Conservation (phyloP, 2,888 invertebrate genomes). For the Blastobasis lacticolella region DNA sequence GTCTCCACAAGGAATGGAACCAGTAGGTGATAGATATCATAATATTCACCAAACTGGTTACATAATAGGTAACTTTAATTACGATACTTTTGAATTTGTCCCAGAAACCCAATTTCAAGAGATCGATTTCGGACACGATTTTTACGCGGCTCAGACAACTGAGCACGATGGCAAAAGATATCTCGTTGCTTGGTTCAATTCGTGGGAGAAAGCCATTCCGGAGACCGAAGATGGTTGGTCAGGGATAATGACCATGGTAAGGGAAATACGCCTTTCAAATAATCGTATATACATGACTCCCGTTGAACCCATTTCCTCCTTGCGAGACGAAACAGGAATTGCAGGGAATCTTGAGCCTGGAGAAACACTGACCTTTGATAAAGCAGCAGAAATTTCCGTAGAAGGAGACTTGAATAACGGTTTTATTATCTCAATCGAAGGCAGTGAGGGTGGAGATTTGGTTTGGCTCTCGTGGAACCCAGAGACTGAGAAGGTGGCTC, state of each 20-base stretch:
- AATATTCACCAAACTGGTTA: conserved; percentile 56
- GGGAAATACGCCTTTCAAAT: conserved; percentile 43
- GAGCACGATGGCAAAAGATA: conserved; percentile 48
- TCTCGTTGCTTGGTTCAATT: conserved; percentile 56
- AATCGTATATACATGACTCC: conserved; percentile 51
- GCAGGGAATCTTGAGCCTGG: conserved; percentile 27
- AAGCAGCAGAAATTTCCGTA: conserved; percentile 48
- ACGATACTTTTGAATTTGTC: conserved; percentile 50
- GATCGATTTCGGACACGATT: conserved; percentile 62
- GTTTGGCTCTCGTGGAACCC: conserved; percentile 43
- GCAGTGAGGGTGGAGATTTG: conserved; percentile 39
- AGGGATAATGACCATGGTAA: conserved; percentile 54
- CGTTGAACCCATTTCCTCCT: conserved; percentile 31
- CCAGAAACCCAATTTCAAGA: conserved; percentile 53
- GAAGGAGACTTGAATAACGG: conserved; percentile 31
- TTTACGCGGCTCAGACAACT: conserved; percentile 60
- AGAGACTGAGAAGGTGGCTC: conserved; percentile 34
- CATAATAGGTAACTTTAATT: conserved; percentile 57
- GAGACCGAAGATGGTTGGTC: conserved; percentile 62
- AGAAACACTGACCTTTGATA: conserved; percentile 30
- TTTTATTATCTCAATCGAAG: conserved; percentile 41
- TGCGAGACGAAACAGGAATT: conserved; percentile 32
- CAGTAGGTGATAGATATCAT: conserved; percentile 55
- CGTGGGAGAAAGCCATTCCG: conserved; percentile 54
- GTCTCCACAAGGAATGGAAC: conserved; percentile 57